Conservation (phyloP, 2,888 invertebrate species). For the Caenorhabditis sulstoni region DNA sequence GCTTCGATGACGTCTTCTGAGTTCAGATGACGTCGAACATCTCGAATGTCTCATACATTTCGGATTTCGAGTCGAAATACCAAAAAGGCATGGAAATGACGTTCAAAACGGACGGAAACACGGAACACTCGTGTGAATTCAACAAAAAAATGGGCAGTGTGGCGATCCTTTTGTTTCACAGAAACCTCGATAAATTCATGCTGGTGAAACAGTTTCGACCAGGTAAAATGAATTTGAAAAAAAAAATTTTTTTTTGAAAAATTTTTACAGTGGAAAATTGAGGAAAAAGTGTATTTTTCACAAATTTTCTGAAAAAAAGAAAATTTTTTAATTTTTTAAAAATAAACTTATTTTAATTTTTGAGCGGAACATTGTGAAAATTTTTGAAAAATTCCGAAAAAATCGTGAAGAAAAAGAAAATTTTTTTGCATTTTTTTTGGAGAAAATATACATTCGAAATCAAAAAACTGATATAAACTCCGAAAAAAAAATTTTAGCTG, state of each 20-base stretch:
- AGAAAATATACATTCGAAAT: too few relatives aligned
- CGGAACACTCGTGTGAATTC: conserved; percentile 20
- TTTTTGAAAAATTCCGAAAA: too few relatives aligned
- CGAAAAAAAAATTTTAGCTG: too few relatives aligned
- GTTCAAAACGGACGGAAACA: conserved; percentile 27
- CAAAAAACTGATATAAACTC: too few relatives aligned
- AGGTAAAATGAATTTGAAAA: conserved; percentile 40
- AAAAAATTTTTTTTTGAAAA: not conserved
- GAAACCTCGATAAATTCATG: conserved; percentile 58
- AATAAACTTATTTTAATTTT: too few relatives aligned
- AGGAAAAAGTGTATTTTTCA: not conserved
- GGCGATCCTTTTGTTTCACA: conserved; percentile 67
- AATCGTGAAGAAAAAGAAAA: too few relatives aligned
- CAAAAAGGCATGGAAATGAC: conserved; percentile 53
- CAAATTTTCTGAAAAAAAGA: not conserved
- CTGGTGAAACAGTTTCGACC: conserved; percentile 72
- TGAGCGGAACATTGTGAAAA: too few relatives aligned
- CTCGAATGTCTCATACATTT: conserved; percentile 43
- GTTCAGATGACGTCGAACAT: conserved; percentile 33
- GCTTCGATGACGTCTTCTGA: too few relatives aligned
- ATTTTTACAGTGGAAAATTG: not conserved
- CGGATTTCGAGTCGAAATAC: conserved; percentile 51
- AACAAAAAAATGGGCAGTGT: conserved; percentile 62
- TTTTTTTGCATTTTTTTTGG: too few relatives aligned
- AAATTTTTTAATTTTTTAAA: too few relatives aligned